Conservation (phyloP, 35 echinoderm and acorn worm genomes). For the Holothuria glaberrima region DNA sequence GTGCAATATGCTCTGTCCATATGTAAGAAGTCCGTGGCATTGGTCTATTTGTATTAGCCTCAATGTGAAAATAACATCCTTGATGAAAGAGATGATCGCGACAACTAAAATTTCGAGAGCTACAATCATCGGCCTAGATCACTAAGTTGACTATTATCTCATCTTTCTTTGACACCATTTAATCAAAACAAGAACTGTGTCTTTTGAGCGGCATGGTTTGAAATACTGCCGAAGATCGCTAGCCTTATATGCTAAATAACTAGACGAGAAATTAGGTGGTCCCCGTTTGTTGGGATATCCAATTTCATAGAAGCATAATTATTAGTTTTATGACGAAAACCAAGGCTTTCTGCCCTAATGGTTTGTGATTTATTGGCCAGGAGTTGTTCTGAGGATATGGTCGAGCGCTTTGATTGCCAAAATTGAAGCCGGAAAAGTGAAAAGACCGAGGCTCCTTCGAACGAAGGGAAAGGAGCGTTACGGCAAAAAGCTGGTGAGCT, state of each 20-base stretch:
- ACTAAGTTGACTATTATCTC: not conserved
- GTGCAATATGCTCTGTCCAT: no score
- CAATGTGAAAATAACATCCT: no score
- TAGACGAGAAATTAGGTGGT: not conserved
- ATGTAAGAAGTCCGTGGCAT: no score
- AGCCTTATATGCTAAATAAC: not conserved
- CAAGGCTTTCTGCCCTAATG: conserved; percentile 36
- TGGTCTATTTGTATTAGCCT: no score
- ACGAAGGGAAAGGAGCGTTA: no score
- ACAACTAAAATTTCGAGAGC: no score
- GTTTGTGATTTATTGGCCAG: conserved; percentile 38
- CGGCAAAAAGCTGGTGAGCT: no score
- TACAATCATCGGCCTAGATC: no score
- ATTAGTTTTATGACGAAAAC: conserved; percentile 38
- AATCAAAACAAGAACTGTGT: not conserved
- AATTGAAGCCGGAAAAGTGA: not conserved
- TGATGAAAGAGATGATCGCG: no score
- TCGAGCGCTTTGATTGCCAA: conserved; percentile 41
- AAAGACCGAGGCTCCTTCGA: no score
- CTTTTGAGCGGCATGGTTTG: not conserved
- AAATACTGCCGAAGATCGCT: conserved; percentile 14
- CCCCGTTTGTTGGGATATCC: conserved; percentile 24
- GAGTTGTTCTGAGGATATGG: conserved; percentile 36
- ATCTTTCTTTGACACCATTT: conserved; percentile 43
- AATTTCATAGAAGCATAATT: conserved; percentile 45